Evolutionary conservation across 2,888 invertebrate genomes (phyloP).

Genomic region (Chymomyza fuscimana): DNA sequence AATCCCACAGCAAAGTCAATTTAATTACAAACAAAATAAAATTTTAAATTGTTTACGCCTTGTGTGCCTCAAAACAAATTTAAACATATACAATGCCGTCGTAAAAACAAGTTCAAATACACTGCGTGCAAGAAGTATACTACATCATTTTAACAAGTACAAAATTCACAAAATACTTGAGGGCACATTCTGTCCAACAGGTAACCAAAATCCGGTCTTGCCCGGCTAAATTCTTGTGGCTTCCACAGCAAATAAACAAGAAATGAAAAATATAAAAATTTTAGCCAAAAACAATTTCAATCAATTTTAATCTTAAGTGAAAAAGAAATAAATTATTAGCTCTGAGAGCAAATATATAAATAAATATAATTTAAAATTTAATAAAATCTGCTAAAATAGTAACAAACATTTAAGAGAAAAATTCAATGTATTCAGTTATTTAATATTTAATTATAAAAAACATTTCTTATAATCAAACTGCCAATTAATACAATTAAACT

Average conservation of each 20-base stretch:
- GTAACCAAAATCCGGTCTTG: constrained; percentile 11
- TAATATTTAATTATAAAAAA: too few relatives aligned
- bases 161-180: not conserved
- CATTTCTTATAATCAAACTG: too few relatives aligned
- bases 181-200: not conserved
- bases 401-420: too few relatives aligned
- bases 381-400: not conserved
- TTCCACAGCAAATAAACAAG: constrained; percentile 8
- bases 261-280: not conserved
- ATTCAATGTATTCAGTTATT: too few relatives aligned
- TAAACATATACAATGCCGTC: not conserved
- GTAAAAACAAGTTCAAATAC: not conserved
- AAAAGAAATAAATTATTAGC: not conserved
- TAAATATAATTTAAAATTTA: not conserved
- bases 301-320: not conserved
- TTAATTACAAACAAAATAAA: constrained; percentile 28
- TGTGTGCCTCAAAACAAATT: not conserved
- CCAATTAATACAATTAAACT: too few relatives aligned
- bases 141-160: not conserved
- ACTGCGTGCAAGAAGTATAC: not conserved
- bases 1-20: not conserved
- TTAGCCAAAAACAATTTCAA: not conserved
- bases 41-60: constrained; percentile 13
- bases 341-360: not conserved
- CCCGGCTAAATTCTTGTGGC: constrained; percentile 8